A percentile compares a stretch with the other conserved stretches of the same genome.
phyloP scores from a whole-genome alignment of 2,113 vertebrate species.

The Misgurnus mizolepis region DNA sequence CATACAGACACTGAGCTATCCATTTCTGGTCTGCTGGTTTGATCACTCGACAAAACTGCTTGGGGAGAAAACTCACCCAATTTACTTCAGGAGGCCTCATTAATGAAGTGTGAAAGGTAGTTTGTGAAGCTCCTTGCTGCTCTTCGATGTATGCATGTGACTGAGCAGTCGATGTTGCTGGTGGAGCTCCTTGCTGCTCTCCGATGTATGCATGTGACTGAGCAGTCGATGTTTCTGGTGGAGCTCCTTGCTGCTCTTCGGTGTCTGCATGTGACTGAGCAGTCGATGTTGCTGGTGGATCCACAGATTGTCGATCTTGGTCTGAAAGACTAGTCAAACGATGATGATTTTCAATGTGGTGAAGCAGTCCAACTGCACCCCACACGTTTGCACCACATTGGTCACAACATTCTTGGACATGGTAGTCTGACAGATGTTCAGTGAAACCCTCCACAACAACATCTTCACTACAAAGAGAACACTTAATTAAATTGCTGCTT shows the following conservation, averaged over 20 bases:
- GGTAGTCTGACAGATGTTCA: conserved; percentile 17
- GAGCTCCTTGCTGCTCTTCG: background rate
- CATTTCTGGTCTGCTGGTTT: conserved; percentile 40
- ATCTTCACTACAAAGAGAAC: background rate
- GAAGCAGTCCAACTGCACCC: conserved; percentile 3
- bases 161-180: no score
- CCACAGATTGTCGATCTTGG: background rate
- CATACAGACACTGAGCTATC: conserved; percentile 29
- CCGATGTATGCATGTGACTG: no score
- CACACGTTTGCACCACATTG: conserved; percentile 26
- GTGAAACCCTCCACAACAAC: background rate
- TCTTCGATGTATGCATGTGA: no score
- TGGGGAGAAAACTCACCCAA: conserved; percentile 40
- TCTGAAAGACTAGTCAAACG: background rate
- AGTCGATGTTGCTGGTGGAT: background rate
- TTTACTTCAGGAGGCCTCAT: conserved; percentile 14
- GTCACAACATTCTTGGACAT: background rate
- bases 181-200: no score
- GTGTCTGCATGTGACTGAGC: background rate
- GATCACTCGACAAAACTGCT: conserved; percentile 22
- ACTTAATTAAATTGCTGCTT: conserved; percentile 1
- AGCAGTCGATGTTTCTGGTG: background rate
- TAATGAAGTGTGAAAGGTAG: no score
- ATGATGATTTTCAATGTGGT: conserved; percentile 16
- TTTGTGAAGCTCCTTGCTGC: no score